Evolutionary conservation across 2,888 invertebrate species (phyloP).

Genomic region (Aphidius colemani): DNA sequence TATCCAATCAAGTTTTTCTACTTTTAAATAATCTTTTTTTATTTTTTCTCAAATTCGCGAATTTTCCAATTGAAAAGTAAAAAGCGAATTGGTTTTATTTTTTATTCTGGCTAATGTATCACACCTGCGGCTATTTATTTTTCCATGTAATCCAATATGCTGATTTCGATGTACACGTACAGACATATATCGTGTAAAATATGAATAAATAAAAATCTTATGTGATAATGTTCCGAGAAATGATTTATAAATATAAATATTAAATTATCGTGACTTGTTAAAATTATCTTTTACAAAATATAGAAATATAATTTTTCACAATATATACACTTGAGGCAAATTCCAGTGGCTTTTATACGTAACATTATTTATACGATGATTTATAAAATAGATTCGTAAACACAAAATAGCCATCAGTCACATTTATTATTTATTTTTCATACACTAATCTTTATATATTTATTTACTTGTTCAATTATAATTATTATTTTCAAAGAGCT

Average conservation of each 20-base stretch:
- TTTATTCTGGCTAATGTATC: not conserved
- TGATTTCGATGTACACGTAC: constrained; percentile 30
- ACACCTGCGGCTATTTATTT: constrained; percentile 37
- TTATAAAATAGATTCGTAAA: no score
- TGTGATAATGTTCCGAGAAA: no score
- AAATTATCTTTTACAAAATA: not conserved
- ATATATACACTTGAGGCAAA: not conserved
- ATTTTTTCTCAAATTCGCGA: constrained; percentile 10
- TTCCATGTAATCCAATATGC: constrained; percentile 45
- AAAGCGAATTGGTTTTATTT: constrained; percentile 39
- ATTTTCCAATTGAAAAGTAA: not conserved
- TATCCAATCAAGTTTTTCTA: no score
- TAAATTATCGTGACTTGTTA: constrained; percentile 10
- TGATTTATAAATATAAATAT: not conserved
- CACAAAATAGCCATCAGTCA: no score
- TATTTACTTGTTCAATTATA: not conserved
- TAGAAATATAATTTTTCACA: not conserved
- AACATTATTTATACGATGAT: no score
- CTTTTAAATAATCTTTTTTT: no score
- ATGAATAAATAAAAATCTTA: no score
- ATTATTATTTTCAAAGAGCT: not conserved
- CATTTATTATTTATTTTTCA: not conserved
- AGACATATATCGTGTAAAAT: not conserved
- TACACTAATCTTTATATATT: not conserved
- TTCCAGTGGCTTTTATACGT: not conserved